Evolutionary conservation across 2,797 vertebrate species (phyloP), one percentile per base, ranked within the genome.

Genomic region (Taenioides sp.): DNA sequence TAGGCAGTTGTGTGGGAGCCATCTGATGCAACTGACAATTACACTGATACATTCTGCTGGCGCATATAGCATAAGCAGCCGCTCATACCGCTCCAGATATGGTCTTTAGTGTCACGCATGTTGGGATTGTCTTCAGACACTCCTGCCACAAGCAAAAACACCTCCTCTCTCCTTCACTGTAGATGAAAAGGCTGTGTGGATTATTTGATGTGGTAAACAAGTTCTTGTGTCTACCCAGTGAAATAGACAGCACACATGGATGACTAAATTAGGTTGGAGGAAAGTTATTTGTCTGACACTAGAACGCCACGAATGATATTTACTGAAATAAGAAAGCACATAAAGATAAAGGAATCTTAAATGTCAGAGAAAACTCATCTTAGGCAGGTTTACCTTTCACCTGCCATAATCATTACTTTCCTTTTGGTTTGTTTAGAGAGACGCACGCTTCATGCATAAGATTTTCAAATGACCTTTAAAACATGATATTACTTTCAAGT

Each of bases 351-450:
- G 67, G 20, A 71, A 65, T 65, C 31, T 70, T 65, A 83, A 85
- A 87, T 86, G 80, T 83, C 85, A 87, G 11, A 59, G 70, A 84
- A 85, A 85, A 79, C 69, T 63, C 71, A 76, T 86, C 84, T 83
- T 64, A 76, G 67, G 73, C 74, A 69, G 71, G 73, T 83, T 67
- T 73, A 22, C 27, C 65, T 52, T 72, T 65, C 73, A 69, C 14
- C 67, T 40, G 75, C 66, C 80, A n/a, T 17, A 80, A 73, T 76
- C 62, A 78, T 80, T 78, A 75, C 76, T 80, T 87, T 84, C 82
- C 86, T 79, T 85, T 78, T 76, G 84, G 71, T 16, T 70, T 81
- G 81, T 81, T 84, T 71, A 76, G 20, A 0, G 71, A 78, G 64
- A 72, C 55, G 65, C 22, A 76, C 31, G 64, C 50, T 69, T 78